Evolutionary conservation across 2,113 vertebrate genomes (phyloP).

Genomic region (Ailuropoda melanoleuca): DNA sequence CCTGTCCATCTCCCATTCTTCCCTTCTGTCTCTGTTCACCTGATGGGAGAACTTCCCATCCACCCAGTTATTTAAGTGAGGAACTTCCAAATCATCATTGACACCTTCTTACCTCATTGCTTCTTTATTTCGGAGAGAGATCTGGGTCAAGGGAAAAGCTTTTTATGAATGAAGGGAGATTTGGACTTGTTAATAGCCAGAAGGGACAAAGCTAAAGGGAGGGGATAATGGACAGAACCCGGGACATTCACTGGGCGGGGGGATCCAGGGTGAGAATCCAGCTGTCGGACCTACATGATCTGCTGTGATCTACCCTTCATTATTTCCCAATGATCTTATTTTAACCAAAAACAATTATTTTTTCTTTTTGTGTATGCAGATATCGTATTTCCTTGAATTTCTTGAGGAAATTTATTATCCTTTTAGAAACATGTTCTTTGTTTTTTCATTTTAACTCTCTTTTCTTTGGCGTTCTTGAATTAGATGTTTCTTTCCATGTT

Average conservation of each 20-base stretch:
- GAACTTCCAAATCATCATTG: background rate
- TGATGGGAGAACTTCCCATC: background rate
- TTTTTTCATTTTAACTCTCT: background rate
- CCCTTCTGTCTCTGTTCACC: background rate
- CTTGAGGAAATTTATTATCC: background rate
- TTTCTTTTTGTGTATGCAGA: background rate
- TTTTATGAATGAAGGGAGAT: background rate
- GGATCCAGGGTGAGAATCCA: background rate
- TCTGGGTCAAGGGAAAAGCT: background rate
- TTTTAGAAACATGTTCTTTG: background rate
- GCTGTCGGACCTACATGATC: background rate
- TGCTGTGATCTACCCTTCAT: background rate
- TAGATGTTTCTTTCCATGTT: background rate
- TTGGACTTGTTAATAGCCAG: background rate
- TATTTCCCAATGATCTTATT: background rate
- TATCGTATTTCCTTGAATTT: background rate
- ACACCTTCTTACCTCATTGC: background rate
- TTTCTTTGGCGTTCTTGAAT: background rate
- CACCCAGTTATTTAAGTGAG: background rate
- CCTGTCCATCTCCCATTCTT: background rate
- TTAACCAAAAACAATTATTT: background rate
- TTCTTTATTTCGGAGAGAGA: background rate
- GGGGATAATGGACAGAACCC: background rate
- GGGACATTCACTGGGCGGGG: background rate
- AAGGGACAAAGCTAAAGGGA: background rate